Conservation (phyloP, 2,113 vertebrate genomes). For the Pionites leucogaster region DNA sequence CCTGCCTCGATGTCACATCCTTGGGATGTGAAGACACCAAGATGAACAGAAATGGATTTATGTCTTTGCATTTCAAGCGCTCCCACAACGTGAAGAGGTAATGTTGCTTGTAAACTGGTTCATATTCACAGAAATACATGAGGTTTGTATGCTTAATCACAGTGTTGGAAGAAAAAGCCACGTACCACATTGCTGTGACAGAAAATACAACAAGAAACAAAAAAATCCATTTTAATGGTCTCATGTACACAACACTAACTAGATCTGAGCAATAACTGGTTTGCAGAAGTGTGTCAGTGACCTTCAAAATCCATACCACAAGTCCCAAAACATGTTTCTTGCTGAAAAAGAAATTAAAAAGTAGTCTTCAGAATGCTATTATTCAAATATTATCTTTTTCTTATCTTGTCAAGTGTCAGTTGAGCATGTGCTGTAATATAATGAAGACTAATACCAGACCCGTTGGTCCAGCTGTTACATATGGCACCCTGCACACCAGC, state of each 20-base stretch:
- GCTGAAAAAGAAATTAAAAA: neutral
- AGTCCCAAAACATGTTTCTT: neutral
- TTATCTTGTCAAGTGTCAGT: neutral
- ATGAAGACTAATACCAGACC: neutral
- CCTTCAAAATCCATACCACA: neutral
- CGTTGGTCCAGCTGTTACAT: fast-evolving
- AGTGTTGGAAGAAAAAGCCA: neutral
- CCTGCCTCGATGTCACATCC: conserved; percentile 60
- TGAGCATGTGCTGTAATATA: fast-evolving
- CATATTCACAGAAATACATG: conserved; percentile 70
- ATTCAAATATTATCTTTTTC: neutral
- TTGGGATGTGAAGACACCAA: conserved; percentile 65
- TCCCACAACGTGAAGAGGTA: conserved; percentile 51
- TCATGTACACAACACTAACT: neutral
- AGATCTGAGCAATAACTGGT: neutral
- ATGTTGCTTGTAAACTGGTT: conserved; percentile 52
- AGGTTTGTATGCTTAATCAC: conserved; percentile 1
- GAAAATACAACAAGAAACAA: conserved; percentile 29
- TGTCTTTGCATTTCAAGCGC: conserved; percentile 20
- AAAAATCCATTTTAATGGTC: conserved; percentile 41
- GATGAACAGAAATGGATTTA: conserved; percentile 68
- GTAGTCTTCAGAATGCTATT: neutral
- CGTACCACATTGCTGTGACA: neutral
- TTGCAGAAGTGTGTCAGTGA: neutral
- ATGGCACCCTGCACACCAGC: fast-evolving